phyloP scores from a whole-genome alignment of 2,888 invertebrate genomes.

The Marasmarcha lunaedactyla region DNA sequence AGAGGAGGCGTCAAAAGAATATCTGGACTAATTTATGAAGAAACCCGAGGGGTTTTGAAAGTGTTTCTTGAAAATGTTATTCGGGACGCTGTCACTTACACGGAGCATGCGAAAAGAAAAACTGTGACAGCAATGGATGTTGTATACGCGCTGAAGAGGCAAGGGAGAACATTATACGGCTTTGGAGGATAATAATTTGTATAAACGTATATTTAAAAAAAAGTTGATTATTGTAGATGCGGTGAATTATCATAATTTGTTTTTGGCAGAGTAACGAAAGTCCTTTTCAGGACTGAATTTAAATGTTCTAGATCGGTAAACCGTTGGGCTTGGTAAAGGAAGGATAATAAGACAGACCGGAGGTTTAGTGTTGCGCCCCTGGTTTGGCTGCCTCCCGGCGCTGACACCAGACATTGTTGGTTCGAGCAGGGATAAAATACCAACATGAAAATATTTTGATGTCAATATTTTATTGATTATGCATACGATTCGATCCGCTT shows the following conservation, averaged over 20 bases:
- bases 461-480: no score
- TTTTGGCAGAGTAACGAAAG: slow-evolving; percentile 22
- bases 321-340: no score
- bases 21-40: slow-evolving; percentile 83
- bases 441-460: no score
- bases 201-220: slow-evolving; percentile 2
- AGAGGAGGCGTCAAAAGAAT: slow-evolving; percentile 79
- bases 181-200: slow-evolving; percentile 81
- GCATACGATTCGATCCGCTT: no score
- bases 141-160: slow-evolving; percentile 86
- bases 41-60: slow-evolving; percentile 82
- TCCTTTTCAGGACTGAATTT: slow-evolving; percentile 36
- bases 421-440: no score
- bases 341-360: no score
- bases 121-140: slow-evolving; percentile 92
- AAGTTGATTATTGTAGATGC: slow-evolving; percentile 10
- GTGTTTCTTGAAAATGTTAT: slow-evolving; percentile 88
- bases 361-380: no score
- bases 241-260: slow-evolving; percentile 6
- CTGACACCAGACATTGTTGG: no score
- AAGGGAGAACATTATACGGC: slow-evolving; percentile 85
- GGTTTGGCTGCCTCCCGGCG: no score
- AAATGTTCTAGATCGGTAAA: no score
- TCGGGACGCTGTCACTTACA: slow-evolving; percentile 87
- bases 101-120: slow-evolving; percentile 89